Percentiles rank a stretch among this genome's conserved stretches.
Conservation (phyloP, 2,888 invertebrate genomes). For the Trilocha varians region DNA sequence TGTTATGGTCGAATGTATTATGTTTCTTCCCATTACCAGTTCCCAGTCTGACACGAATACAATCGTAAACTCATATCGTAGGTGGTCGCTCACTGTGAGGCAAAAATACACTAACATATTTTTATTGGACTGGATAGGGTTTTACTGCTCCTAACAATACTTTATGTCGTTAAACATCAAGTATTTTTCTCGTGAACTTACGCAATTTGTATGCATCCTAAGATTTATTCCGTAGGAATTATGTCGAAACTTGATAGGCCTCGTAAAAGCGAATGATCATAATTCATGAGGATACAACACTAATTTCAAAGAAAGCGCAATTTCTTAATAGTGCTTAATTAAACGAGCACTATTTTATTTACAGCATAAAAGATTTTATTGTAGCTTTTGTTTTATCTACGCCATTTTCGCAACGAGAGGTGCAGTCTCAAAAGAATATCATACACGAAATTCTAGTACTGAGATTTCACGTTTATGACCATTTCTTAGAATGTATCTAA, state of each 20-base stretch:
- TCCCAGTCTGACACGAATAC: constrained; percentile 32
- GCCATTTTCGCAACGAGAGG: too few species aligned
- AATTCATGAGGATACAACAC: constrained; percentile 2
- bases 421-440: too few species aligned
- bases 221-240: constrained; percentile 24
- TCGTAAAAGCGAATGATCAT: constrained; percentile 6
- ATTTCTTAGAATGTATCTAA: too few species aligned
- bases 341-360: constrained; percentile 3
- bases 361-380: too few species aligned
- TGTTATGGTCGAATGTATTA: constrained; percentile 18
- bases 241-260: constrained; percentile 19
- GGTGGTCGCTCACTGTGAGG: constrained; percentile 50
- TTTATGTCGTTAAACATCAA: constrained; percentile 37
- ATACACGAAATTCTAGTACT: too few species aligned
- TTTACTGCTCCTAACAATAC: constrained; percentile 51
- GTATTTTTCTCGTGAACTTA: constrained; percentile 30
- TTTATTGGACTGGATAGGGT: constrained; percentile 55
- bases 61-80: constrained; percentile 41
- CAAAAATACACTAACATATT: constrained; percentile 49
- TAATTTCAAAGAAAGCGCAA: constrained; percentile 5
- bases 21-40: constrained; percentile 34
- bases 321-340: constrained; percentile 6
- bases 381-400: too few species aligned
- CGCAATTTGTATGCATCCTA: constrained; percentile 29
- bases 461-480: too few species aligned